Evolutionary conservation across 2,888 invertebrate genomes (phyloP), one percentile per base, ranked within the genome.

Genomic region (Chymomyza fuscimana): DNA sequence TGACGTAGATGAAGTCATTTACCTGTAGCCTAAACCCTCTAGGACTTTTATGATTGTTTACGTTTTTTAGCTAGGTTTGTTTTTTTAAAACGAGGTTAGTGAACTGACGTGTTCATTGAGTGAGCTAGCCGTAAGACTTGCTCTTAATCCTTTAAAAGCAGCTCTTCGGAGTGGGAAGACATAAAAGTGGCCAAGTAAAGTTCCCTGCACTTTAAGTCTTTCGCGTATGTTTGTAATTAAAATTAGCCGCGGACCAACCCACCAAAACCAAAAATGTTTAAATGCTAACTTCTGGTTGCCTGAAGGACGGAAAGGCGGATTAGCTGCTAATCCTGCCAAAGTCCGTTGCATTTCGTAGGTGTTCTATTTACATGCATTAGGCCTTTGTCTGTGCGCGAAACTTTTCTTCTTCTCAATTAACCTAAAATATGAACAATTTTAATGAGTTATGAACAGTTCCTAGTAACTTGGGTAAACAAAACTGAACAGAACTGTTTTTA

Each of bases 201-300:
- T 32, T 32, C 2, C 9, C 32, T 7, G 1, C 32, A 58, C 2
- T 58, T 22, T 58, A 22, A 58, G 56, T 56, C 3, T 19, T 70
- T 72, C 69, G 46, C 67, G 81, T 75, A 76, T 87, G 77, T 78
- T 85, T 87, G 81, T 77, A 77, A 85, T 87, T 85, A 73, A 74
- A 78, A 85, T 87, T 85, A 84, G 82, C 70, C 65, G 65, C 59
- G 81, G 85, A 75, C 79, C 85, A 79, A 66, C 84, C 85, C 79
- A 85, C 81, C 66, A 70, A 74, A 73, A 77, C 22, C 25, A 16
- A 52, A 32, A 54, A 5, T 32, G 1, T 19, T 25, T 25, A 25
- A 58, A 25, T 22, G 58, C 9, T 12, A 25, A 29, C 58, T 25
- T 25, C 58, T 58, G 58, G 58, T 25, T 15, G 16, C n/a, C 52